Conservation (phyloP, 2,113 vertebrate genomes). For the Ondatra zibethicus region DNA sequence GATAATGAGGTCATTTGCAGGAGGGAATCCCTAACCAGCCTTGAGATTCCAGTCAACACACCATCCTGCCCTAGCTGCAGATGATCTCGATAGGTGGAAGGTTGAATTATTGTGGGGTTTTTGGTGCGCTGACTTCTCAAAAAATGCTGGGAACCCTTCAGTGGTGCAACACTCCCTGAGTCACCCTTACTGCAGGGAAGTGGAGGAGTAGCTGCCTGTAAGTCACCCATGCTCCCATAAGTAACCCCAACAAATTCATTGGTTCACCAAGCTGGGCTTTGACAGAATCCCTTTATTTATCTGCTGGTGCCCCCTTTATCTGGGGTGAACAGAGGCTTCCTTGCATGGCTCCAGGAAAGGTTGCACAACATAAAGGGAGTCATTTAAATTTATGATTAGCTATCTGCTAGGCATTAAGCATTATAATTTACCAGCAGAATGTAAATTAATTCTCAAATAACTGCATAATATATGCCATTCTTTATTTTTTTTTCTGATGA, state of each 20-base stretch:
- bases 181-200: neutral
- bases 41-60: neutral
- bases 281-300: neutral
- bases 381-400: neutral
- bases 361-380: neutral
- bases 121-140: no score
- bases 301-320: neutral
- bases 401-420: neutral
- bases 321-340: neutral
- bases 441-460: neutral
- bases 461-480: neutral
- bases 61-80: neutral
- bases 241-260: neutral
- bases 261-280: neutral
- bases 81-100: neutral
- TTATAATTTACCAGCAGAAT: neutral
- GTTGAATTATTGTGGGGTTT: neutral
- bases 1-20: neutral
- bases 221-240: no score
- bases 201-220: neutral
- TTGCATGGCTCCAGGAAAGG: neutral
- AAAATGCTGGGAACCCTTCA: neutral
- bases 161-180: neutral
- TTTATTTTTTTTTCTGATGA: constrained; percentile 11
- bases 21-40: no score